Evolutionary conservation across 2,888 invertebrate genomes (phyloP), one percentile per base, ranked within the genome.

Genomic region (Reticulitermes lucifugus): DNA sequence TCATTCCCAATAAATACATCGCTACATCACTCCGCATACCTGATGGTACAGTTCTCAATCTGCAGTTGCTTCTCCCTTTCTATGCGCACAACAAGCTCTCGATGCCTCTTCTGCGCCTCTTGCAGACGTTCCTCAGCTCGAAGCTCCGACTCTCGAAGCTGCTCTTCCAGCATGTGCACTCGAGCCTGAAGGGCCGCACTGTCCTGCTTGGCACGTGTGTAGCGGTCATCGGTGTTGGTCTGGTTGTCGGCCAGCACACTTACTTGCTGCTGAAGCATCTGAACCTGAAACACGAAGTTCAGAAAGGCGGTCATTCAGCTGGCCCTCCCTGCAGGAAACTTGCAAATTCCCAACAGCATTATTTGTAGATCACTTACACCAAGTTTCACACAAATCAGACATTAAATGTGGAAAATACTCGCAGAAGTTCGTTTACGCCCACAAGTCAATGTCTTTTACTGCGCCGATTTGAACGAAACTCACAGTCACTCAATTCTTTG

Each of bases 151-250:
- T 98, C 97, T 89, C 97, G 92, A 79, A 96, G 92, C 90, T 96
- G 96, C 90, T 98, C 98, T 90, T 98, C 98, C 88, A 98, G 94
- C 95, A 97, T 97, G 89, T 97, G 95, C 88, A 98, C 96, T 88
- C 98, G 91, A 70, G 97, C 96, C 90, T 97, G 97, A 71, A 98
- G 93, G 85, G 96, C 96, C 2, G 97, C 97, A 93, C 98, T 98
- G 91, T 98, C 98, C 85, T 98, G 96, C 91, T 98, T 98, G 85
- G 96, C 96, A 89, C 97, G 93, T 84, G 96, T 95, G 91, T 98
- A 98, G 88, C 97, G 93, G 91, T 98, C 97, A 90, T 98, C 98
- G 14, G 96, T 96, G 85, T 95, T 95, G 89, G 94, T 95, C 89
- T 98, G 98, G 83, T 96, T 96, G 91, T 98, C 98, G 81, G 96